Base-by-base conservation (phyloP, 2,113 vertebrate genomes). In the Chaetorhynchus papuensis region DNA sequence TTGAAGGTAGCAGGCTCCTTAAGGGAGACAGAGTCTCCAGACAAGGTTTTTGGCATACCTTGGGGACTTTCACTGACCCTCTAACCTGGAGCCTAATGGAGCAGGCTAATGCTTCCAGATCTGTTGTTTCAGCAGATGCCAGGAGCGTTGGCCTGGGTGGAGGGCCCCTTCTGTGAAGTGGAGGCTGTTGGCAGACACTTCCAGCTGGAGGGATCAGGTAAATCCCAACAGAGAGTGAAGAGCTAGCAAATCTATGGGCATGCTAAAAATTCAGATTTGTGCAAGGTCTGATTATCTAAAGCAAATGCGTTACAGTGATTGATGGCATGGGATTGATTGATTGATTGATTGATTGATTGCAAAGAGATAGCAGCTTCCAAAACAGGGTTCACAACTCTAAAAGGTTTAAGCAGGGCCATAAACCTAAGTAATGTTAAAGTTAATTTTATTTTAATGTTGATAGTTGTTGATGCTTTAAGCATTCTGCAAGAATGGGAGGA, bases 361-460 rank as follows among this genome's bases (percentile, higher is more conserved):
- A 76, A 87, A 87, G 50, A 61, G 28, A 49, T 35, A 8, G 2
- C 14, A 82, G 26, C 50, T 87, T 91, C 33, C 50, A 69, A 79
- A 83, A 42, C 8, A 49, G 31, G 26, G 5, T 76, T 91, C 53
- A 60, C 61, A 83, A 45, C 11, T 37, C 20, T 61, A 33, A 12
- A 24, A 69, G 39, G 28, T 26, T 83, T 85, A 87, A 87, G 47
- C n/a, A 75, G 30, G 22, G 26, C 35, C 39, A 63, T 63, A 78
- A 84, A 44, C 26, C 10, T 56, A 41, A 65, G n/a, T 28, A 16
- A 75, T 24, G 70, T 52, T 14, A 52, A 69, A 53, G 39, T 53
- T 90, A 79, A 49, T 69, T 93, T 89, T 68, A 24, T 37, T 91
- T 79, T 71, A 60, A 68, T 79, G n/a, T 13, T 87, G n/a, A 26